Percentiles rank a stretch among this genome's conserved stretches.
Evolutionary conservation across 2,888 invertebrate genomes (phyloP).

Genomic region (Anthoptus insignis): DNA sequence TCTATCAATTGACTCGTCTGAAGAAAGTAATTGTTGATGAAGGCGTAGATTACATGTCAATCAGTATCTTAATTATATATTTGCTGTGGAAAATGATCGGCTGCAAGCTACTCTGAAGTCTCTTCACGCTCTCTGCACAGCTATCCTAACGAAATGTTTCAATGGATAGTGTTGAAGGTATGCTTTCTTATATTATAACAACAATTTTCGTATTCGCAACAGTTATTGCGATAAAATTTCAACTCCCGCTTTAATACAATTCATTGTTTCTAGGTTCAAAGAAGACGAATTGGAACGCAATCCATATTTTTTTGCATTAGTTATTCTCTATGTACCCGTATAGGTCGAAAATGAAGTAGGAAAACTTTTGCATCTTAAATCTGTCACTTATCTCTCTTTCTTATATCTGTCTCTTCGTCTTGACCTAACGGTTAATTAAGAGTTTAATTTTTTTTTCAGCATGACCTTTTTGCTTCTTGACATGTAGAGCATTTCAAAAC

Average conservation of each 20-base stretch:
- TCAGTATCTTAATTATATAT: slow-evolving; percentile 38
- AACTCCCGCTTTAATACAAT: neutral
- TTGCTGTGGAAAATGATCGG: slow-evolving; percentile 42
- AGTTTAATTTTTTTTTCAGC: neutral
- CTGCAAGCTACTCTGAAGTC: slow-evolving; percentile 37
- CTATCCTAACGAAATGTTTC: slow-evolving; percentile 58
- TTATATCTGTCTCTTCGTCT: neutral
- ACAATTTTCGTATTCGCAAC: neutral
- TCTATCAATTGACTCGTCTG: too few relatives aligned
- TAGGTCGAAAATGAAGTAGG: too few relatives aligned
- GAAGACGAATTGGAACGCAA: too few relatives aligned
- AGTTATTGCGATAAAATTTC: neutral
- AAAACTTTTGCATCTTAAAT: too few relatives aligned
- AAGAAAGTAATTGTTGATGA: slow-evolving; percentile 35
- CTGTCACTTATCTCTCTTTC: too few relatives aligned
- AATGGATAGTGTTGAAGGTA: slow-evolving; percentile 32
- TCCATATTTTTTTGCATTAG: too few relatives aligned
- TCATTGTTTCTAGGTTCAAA: too few relatives aligned
- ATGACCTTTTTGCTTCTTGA: slow-evolving; percentile 2
- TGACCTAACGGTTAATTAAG: neutral
- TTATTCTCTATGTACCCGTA: too few relatives aligned
- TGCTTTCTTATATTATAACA: slow-evolving; percentile 18
- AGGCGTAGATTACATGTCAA: slow-evolving; percentile 37
- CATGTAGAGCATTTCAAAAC: slow-evolving; percentile 45
- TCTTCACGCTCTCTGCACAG: slow-evolving; percentile 73